Evolutionary conservation across 2,888 invertebrate species (phyloP).

Genomic region (Monopis laevigella): DNA sequence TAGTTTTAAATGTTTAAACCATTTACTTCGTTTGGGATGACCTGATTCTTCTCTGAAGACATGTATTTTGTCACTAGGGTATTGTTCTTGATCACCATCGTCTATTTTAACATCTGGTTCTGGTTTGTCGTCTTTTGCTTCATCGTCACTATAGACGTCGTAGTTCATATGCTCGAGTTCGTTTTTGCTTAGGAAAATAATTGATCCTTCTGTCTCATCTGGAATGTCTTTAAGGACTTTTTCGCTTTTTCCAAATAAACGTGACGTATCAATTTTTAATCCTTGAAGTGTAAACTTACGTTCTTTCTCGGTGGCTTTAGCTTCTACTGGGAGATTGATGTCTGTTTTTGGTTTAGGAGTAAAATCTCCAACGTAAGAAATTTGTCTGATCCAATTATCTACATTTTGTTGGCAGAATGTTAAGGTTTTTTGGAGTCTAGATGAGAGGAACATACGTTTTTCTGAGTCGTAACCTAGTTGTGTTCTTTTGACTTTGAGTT

Average conservation of each 20-base stretch:
- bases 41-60: conserved; percentile 58
- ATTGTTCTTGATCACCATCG: conserved; percentile 42
- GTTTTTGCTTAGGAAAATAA: conserved; percentile 73
- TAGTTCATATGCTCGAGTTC: conserved; percentile 72
- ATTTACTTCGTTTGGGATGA: conserved; percentile 69
- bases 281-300: conserved; percentile 61
- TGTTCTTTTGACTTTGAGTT: conserved; percentile 56
- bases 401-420: conserved; percentile 72
- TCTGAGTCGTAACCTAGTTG: conserved; percentile 71
- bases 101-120: conserved; percentile 35
- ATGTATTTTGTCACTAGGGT: conserved; percentile 57
- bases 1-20: conserved; percentile 71
- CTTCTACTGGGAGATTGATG: conserved; percentile 65
- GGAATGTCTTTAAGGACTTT: conserved; percentile 61
- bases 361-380: conserved; percentile 57
- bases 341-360: conserved; percentile 53
- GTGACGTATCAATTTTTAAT: conserved; percentile 56
- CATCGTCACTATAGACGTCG: conserved; percentile 61
- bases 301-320: conserved; percentile 57
- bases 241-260: conserved; percentile 60
- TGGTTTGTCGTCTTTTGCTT: conserved; percentile 53
- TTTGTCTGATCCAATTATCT: conserved; percentile 72
- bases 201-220: conserved; percentile 72
- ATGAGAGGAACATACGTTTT: conserved; percentile 70
- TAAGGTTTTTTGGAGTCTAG: conserved; percentile 71